A percentile compares a stretch with the other conserved stretches of the same genome.
Conservation (phyloP, 2,113 vertebrate species). For the Jacana jacana region DNA sequence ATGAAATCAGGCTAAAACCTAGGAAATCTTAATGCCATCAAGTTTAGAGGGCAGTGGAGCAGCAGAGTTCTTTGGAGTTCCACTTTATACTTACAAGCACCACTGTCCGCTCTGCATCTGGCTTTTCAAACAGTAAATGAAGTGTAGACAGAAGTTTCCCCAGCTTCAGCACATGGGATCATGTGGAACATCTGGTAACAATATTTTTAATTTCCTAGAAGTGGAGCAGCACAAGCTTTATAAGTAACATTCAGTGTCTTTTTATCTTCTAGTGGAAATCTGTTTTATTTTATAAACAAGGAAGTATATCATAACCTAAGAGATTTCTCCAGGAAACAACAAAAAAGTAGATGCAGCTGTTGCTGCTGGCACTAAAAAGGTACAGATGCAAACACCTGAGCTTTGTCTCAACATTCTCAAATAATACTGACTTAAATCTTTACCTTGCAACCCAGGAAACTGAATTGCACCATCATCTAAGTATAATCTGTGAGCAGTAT, state of each 20-base stretch:
- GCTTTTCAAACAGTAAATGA: not conserved
- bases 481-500: not conserved
- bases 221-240: not conserved
- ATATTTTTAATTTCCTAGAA: conserved; percentile 42
- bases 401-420: not conserved
- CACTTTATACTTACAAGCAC: not conserved
- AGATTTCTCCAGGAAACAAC: conserved; percentile 1
- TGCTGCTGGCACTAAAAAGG: not conserved
- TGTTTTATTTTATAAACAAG: conserved; percentile 24
- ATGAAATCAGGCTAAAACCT: not conserved
- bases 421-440: not conserved
- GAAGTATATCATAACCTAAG: not conserved
- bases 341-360: not conserved
- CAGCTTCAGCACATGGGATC: not conserved
- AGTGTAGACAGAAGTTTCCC: not conserved
- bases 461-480: not conserved
- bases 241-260: not conserved
- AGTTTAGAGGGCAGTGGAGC: not conserved
- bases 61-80: not conserved
- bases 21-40: not conserved
- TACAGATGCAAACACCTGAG: not conserved
- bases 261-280: conserved; percentile 32
- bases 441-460: not conserved
- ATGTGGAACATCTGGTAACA: conserved; percentile 8
- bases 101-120: not conserved